Evolutionary conservation across 1,140 invertebrate genomes (phyloP).

Genomic region (Ostrea edulis): DNA sequence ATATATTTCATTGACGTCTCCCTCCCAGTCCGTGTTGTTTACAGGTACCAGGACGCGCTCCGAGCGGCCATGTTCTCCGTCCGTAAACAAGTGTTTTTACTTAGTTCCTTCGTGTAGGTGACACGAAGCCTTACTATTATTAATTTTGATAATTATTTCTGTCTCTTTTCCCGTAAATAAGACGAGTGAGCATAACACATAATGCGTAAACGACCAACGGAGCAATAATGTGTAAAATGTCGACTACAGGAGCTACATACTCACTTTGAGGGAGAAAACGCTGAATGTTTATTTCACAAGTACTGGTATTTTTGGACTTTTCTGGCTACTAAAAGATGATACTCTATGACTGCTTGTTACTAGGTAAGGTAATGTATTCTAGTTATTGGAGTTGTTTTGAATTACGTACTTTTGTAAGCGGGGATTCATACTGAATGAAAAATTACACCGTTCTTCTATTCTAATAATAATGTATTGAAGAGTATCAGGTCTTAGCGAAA

Average conservation of each 20-base stretch:
- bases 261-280: not conserved
- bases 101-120: not conserved
- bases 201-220: not conserved
- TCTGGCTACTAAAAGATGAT: not conserved
- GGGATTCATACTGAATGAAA: too few species aligned
- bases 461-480: too few species aligned
- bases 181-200: not conserved
- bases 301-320: not conserved
- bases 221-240: not conserved
- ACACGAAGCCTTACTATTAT: not conserved
- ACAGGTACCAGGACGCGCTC: not conserved
- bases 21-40: too few species aligned
- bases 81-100: not conserved
- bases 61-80: not conserved
- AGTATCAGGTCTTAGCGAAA: too few species aligned
- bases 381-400: too few species aligned
- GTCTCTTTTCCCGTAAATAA: not conserved
- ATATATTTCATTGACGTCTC: too few species aligned
- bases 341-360: not conserved
- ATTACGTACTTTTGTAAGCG: too few species aligned
- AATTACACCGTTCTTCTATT: too few species aligned
- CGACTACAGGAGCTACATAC: not conserved
- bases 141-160: not conserved
- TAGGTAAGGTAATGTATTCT: not conserved
- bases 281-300: not conserved